phyloP scores from a whole-genome alignment of 1,140 invertebrate species.

The Drosophila dunni region DNA sequence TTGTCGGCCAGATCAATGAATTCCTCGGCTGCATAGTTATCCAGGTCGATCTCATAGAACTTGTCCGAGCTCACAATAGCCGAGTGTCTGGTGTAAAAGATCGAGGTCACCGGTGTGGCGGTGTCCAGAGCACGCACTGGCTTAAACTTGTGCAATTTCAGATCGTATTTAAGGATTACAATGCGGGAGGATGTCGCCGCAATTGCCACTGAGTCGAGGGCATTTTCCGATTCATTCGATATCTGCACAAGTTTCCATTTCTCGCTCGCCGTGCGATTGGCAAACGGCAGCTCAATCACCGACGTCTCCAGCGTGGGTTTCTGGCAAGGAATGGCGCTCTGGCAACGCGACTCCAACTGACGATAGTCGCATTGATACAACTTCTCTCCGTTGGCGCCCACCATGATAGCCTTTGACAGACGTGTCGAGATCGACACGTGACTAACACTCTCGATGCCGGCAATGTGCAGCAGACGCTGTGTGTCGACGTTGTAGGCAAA shows the following conservation, averaged over 20 bases:
- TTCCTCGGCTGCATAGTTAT: slow-evolving; percentile 89
- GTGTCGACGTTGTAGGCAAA: slow-evolving; percentile 76
- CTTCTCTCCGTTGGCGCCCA: slow-evolving; percentile 88
- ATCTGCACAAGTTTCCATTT: slow-evolving; percentile 82
- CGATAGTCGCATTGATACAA: slow-evolving; percentile 88
- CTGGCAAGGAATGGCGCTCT: slow-evolving; percentile 86
- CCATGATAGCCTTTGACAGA: slow-evolving; percentile 88
- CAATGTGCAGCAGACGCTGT: slow-evolving; percentile 86
- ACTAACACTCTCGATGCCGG: slow-evolving; percentile 88
- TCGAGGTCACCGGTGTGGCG: slow-evolving; percentile 90
- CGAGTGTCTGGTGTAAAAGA: slow-evolving; percentile 89
- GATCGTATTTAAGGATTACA: slow-evolving; percentile 85
- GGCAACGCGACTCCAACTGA: slow-evolving; percentile 87
- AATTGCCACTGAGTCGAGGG: slow-evolving; percentile 86
- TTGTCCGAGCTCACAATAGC: slow-evolving; percentile 92
- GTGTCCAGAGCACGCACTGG: slow-evolving; percentile 88
- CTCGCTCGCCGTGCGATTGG: slow-evolving; percentile 70
- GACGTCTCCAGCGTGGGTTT: slow-evolving; percentile 87
- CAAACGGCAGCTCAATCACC: slow-evolving; percentile 84
- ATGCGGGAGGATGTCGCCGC: slow-evolving; percentile 89
- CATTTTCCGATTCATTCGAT: slow-evolving; percentile 73
- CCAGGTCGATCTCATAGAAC: slow-evolving; percentile 91
- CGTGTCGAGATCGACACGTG: slow-evolving; percentile 87
- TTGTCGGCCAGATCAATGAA: slow-evolving; percentile 89
- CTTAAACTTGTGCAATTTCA: slow-evolving; percentile 85